Conservation (phyloP, 2,888 invertebrate genomes). For the Brachynemurus nebulosus region DNA sequence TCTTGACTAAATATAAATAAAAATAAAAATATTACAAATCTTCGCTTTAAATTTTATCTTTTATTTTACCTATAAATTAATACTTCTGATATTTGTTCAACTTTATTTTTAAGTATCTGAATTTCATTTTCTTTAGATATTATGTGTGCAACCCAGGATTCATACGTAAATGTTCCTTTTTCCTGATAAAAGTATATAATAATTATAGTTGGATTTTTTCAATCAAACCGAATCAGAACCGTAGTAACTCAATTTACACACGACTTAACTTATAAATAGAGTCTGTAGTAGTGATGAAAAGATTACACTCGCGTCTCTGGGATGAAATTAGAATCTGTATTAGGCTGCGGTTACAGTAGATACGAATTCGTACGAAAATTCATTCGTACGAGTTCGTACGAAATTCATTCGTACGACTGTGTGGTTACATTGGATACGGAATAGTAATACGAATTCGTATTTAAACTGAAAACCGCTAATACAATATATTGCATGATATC, state of each 20-base stretch:
- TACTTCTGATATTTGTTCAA: slow-evolving; percentile 4
- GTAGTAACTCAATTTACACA: background rate
- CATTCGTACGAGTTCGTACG: too few relatives aligned
- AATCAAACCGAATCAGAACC: too few relatives aligned
- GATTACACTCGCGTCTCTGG: too few relatives aligned
- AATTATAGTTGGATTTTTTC: background rate
- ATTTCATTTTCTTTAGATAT: slow-evolving; percentile 6
- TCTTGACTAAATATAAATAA: slow-evolving; percentile 4
- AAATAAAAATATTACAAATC: background rate
- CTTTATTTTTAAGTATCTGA: background rate
- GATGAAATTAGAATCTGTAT: too few relatives aligned
- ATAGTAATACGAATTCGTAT: too few relatives aligned
- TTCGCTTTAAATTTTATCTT: background rate
- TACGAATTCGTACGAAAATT: too few relatives aligned
- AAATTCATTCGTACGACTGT: too few relatives aligned
- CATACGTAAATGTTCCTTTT: background rate
- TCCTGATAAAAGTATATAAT: background rate
- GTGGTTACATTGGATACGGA: too few relatives aligned
- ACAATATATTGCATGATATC: too few relatives aligned
- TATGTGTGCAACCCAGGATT: slow-evolving; percentile 4
- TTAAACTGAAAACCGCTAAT: too few relatives aligned
- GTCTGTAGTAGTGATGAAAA: too few relatives aligned
- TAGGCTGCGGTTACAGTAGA: too few relatives aligned
- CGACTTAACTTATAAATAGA: background rate
- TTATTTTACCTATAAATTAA: slow-evolving; percentile 1